These are phyloP conservation scores for Dufourea novaeangliae DNA, from an alignment of 1,140 invertebrate species.

Conservation along the genomic window DNA sequence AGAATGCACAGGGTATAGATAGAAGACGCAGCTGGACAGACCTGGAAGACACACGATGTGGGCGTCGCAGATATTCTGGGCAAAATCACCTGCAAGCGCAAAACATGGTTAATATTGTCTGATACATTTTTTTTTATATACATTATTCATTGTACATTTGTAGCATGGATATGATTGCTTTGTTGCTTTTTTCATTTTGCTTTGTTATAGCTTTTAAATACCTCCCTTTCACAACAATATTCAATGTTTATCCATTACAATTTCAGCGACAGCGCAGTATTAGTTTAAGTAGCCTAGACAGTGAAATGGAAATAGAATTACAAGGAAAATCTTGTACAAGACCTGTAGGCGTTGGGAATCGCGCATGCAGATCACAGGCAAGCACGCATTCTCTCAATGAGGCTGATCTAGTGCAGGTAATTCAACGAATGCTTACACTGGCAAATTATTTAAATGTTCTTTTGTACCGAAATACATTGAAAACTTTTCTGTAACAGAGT, in stretches of 20 bases:
- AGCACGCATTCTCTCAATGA: slow-evolving; percentile 93
- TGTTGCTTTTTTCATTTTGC: slow-evolving; percentile 34
- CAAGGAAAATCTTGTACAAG: slow-evolving; percentile 73
- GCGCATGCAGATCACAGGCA: slow-evolving; percentile 84
- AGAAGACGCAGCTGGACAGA: slow-evolving; percentile 91
- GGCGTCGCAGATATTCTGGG: slow-evolving; percentile 73
- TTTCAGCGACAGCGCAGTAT: slow-evolving; percentile 80
- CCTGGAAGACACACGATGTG: slow-evolving; percentile 83
- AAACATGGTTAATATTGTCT: slow-evolving; percentile 75
- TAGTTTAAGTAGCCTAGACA: slow-evolving; percentile 83
- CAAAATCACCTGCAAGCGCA: slow-evolving; percentile 79
- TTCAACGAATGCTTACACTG: slow-evolving; percentile 32
- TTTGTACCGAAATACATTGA: slow-evolving; percentile 10
- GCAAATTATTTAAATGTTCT: background rate
- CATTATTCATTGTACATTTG: slow-evolving; percentile 15
- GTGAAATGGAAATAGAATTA: slow-evolving; percentile 82
- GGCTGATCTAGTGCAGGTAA: slow-evolving; percentile 89
- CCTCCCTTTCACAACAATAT: background rate
- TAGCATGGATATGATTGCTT: slow-evolving; percentile 49
- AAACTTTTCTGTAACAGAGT: slow-evolving; percentile 75
- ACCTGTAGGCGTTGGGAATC: slow-evolving; percentile 71
- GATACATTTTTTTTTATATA: slow-evolving; percentile 16
- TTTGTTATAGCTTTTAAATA: slow-evolving; percentile 39
- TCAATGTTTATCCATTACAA: slow-evolving; percentile 28
- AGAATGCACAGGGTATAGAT: slow-evolving; percentile 75